Evolutionary conservation across 2,113 vertebrate genomes (phyloP).

Genomic region (Polypterus bichir): DNA sequence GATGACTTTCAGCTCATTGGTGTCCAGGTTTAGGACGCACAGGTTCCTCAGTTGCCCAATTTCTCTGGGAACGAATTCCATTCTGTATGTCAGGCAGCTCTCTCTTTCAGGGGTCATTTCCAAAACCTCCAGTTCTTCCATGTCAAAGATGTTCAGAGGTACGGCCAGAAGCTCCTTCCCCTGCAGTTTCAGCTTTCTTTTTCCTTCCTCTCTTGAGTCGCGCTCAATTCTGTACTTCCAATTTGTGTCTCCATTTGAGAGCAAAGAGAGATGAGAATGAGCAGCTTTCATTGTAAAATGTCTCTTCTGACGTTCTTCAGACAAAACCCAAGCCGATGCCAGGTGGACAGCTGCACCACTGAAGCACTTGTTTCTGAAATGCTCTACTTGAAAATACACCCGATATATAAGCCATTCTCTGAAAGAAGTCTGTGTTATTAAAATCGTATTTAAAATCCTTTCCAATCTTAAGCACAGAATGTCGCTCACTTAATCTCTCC

Average conservation of each 20-base stretch:
- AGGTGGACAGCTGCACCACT: too few species aligned
- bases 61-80: conserved; percentile 28
- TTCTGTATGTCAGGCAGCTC: conserved; percentile 27
- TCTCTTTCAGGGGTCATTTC: conserved; percentile 38
- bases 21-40: conserved; percentile 29
- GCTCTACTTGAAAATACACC: too few species aligned
- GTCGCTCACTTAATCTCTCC: too few species aligned
- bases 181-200: conserved; percentile 31
- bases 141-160: conserved; percentile 20
- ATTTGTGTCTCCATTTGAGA: neutral
- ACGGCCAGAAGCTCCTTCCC: conserved; percentile 26
- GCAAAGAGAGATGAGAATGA: neutral
- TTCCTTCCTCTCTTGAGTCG: neutral
- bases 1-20: conserved; percentile 33
- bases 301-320: neutral
- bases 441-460: too few species aligned
- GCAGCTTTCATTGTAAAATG: conserved; percentile 8
- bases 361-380: too few species aligned
- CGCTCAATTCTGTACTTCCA: conserved; percentile 29
- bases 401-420: too few species aligned
- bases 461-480: too few species aligned
- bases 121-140: conserved; percentile 32
- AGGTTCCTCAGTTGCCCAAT: conserved; percentile 26
- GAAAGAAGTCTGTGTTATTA: too few species aligned
- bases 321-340: neutral